Conservation (phyloP, 2,797 vertebrate species). For the Rhynchotus rufescens region DNA sequence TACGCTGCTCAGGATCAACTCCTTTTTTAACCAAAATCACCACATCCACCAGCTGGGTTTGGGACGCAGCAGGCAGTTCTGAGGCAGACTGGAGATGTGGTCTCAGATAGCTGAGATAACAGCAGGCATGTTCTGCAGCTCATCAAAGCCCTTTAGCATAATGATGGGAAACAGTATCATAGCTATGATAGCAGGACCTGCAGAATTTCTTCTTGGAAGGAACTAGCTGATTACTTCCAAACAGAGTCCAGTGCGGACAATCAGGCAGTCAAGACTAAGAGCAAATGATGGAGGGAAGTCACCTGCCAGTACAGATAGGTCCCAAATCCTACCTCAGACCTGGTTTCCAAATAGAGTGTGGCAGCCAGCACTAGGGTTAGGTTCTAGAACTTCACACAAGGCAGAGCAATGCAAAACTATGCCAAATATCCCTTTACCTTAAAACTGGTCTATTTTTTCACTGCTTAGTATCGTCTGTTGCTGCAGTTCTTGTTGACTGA, state of each 20-base stretch:
- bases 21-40: too few species aligned
- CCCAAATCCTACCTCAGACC: slow-evolving; percentile 17
- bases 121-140: not conserved
- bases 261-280: accelerated
- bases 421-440: not conserved
- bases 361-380: not conserved
- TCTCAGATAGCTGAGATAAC: not conserved
- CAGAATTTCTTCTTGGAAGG: not conserved
- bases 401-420: not conserved
- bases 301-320: not conserved
- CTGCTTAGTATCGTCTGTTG: not conserved
- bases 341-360: not conserved
- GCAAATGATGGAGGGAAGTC: not conserved
- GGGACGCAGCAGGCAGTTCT: not conserved
- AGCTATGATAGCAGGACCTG: not conserved
- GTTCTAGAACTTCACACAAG: not conserved
- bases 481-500: not conserved
- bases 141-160: not conserved
- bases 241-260: not conserved
- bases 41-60: accelerated
- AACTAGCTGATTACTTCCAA: not conserved
- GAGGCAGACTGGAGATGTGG: accelerated
- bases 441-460: accelerated
- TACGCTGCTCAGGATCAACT: not conserved
- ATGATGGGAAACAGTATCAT: accelerated